Evolutionary conservation across 2,113 vertebrate species (phyloP).

Genomic region (Cranoglanis bouderius): DNA sequence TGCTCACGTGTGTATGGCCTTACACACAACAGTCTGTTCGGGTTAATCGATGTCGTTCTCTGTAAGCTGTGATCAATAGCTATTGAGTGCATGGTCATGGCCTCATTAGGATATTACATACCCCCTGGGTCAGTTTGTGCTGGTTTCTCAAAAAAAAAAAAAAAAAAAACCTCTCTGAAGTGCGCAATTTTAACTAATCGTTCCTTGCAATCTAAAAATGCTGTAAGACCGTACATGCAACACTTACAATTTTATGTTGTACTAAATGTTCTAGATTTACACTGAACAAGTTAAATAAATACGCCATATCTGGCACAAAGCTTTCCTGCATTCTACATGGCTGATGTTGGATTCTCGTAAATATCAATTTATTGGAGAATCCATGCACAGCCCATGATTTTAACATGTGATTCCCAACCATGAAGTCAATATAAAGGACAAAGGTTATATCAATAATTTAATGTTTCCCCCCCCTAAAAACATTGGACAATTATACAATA

Average conservation of each 20-base stretch:
- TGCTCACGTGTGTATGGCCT: neutral
- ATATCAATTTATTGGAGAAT: neutral
- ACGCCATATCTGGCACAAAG: neutral
- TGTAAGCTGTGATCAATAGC: slow-evolving; percentile 25
- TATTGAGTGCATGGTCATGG: slow-evolving; percentile 6
- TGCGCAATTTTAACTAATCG: neutral
- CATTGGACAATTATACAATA: neutral
- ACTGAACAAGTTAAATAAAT: neutral
- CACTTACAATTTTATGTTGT: too few relatives aligned
- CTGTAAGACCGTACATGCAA: neutral
- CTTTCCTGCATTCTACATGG: neutral
- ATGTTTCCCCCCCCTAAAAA: too few relatives aligned
- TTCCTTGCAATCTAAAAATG: neutral
- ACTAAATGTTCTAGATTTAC: too few relatives aligned
- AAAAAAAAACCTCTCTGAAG: neutral
- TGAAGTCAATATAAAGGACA: neutral
- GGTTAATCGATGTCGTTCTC: slow-evolving; percentile 35
- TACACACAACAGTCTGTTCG: neutral
- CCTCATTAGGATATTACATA: neutral
- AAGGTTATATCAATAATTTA: neutral
- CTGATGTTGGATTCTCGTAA: neutral
- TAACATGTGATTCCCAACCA: neutral
- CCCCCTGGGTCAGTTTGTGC: neutral
- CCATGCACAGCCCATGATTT: neutral
- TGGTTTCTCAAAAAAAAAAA: neutral